Base-by-base conservation (phyloP, 1,140 invertebrate genomes). In the Polypedilum vanderplanki region DNA sequence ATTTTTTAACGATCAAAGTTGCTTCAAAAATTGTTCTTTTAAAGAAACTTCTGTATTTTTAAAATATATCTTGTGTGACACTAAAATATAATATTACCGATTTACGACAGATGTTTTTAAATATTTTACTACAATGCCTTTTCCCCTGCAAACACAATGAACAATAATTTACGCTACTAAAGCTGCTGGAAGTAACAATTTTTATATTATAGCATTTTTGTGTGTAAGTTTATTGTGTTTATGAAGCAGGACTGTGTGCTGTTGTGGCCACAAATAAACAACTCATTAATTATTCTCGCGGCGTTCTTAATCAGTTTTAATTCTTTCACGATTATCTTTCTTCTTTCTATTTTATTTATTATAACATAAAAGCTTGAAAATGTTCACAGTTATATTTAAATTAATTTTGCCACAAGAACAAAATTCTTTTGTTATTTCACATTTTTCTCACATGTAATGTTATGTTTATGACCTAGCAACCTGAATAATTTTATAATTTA, bases 291-390 rank as follows among this genome's bases (percentile, higher is more conserved):
- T 67, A 67, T 67, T 67, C 64, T 20, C 64, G 64, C n/a, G 18
- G 64, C n/a, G n/a, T 67, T 67, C 18, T 67, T 67, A 67, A 67
- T 67, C 64, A 67, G n/a, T 20, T 67, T 67, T 67, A 67, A 67
- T 67, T 67, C 64, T 67, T 67, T 17, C 41, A 46, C 41, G 41
- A 46, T 46, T 46, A 46, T 46, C 41, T 46, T 46, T 46, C 15
- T 46, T n/a, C n/a, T n/a, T n/a, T n/a, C n/a, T n/a, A 46, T 46
- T 10, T 46, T 46, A 46, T 46, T 46, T 46, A n/a, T n/a, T n/a
- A n/a, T n/a, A n/a, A 33, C 24, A 33, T 33, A 33, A 33, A n/a
- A 33, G 24, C 24, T 12, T 57, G n/a, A 57, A 57, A 57, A 57
- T 57, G 46, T 57, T 57, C 46, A n/a, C n/a, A 57, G 46, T 57